phyloP scores from a whole-genome alignment of 2,888 invertebrate species.

The Diarsia rubi region DNA sequence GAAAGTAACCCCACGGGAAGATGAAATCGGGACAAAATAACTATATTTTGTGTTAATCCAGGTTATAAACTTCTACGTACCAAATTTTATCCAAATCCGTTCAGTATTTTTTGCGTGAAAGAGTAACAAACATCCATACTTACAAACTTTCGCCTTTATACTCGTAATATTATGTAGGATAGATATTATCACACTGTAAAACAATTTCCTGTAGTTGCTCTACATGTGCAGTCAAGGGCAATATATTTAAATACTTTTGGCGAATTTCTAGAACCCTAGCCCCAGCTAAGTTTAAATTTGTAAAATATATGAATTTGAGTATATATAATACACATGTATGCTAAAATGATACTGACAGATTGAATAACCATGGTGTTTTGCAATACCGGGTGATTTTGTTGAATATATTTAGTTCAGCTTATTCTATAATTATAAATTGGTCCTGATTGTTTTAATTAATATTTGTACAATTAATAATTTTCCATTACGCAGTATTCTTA shows the following conservation, averaged over 20 bases:
- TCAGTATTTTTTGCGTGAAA: too few relatives aligned
- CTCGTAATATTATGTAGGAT: too few relatives aligned
- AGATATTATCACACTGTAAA: not conserved
- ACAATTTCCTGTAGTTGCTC: conserved; percentile 14
- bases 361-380: not conserved
- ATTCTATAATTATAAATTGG: not conserved
- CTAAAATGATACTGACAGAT: not conserved
- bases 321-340: not conserved
- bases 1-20: too few relatives aligned
- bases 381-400: not conserved
- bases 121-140: too few relatives aligned
- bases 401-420: not conserved
- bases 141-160: too few relatives aligned
- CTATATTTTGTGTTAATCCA: too few relatives aligned
- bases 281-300: not conserved
- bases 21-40: too few relatives aligned
- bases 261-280: not conserved
- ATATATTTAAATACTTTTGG: not conserved
- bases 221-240: not conserved
- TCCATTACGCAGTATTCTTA: conserved; percentile 18
- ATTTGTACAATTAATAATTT: conserved; percentile 6
- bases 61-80: too few relatives aligned
- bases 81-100: too few relatives aligned
- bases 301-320: not conserved
- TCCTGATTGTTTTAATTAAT: not conserved